Evolutionary conservation across 2,888 invertebrate species (phyloP).

Genomic region (Drosophila putrida): DNA sequence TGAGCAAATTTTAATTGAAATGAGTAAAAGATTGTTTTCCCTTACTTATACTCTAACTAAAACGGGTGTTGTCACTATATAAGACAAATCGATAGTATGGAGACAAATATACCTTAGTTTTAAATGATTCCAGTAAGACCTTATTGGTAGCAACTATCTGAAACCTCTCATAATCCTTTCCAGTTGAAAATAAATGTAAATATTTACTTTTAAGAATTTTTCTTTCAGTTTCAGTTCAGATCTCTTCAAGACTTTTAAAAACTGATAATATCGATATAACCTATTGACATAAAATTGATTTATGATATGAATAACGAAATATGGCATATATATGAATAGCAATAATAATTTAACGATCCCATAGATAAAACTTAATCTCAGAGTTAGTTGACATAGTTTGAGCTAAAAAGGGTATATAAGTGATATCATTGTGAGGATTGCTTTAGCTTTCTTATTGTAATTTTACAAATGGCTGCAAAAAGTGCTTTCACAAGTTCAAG

Average conservation of each 20-base stretch:
- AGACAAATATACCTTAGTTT: not conserved
- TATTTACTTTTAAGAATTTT: too few species aligned
- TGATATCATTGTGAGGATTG: constrained; percentile 38
- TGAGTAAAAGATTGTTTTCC: constrained; percentile 44
- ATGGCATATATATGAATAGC: not conserved
- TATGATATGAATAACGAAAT: not conserved
- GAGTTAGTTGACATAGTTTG: constrained; percentile 7
- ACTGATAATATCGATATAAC: too few species aligned
- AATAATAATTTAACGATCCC: not conserved
- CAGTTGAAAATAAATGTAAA: too few species aligned
- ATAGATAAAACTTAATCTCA: not conserved
- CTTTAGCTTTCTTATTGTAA: constrained; percentile 61
- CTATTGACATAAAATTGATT: not conserved
- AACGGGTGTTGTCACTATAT: not conserved
- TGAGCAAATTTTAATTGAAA: constrained; percentile 69
- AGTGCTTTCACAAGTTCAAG: constrained; percentile 56
- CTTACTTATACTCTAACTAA: constrained; percentile 15
- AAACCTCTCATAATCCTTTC: too few species aligned
- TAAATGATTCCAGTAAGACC: not conserved
- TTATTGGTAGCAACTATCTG: too few species aligned
- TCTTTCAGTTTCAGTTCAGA: too few species aligned
- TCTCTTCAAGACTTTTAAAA: too few species aligned
- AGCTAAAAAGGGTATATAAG: constrained; percentile 19
- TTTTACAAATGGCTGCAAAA: constrained; percentile 74
- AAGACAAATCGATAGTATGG: not conserved